Evolutionary conservation across 2,888 invertebrate species (phyloP).

Genomic region (Lasioglossum villosulum): DNA sequence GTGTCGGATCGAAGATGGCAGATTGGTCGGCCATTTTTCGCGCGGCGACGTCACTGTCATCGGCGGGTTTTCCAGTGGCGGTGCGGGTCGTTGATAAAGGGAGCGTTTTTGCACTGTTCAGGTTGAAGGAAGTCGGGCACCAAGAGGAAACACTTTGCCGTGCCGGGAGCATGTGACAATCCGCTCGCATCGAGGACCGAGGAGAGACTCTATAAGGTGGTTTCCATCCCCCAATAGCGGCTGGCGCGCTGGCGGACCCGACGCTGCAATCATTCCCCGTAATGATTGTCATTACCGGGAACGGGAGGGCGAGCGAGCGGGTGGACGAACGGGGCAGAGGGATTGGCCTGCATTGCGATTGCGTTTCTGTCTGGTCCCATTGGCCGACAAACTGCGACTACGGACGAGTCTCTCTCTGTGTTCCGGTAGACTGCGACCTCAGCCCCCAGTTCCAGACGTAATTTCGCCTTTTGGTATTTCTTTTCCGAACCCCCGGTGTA

Average conservation of each 20-base stretch:
- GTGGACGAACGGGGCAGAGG: conserved; percentile 75
- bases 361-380: conserved; percentile 80
- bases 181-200: conserved; percentile 82
- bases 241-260: conserved; percentile 78
- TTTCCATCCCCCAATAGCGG: conserved; percentile 82
- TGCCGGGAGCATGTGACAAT: conserved; percentile 78
- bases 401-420: conserved; percentile 61
- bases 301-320: conserved; percentile 76
- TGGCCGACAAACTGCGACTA: conserved; percentile 78
- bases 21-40: conserved; percentile 18
- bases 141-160: conserved; percentile 66
- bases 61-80: background rate
- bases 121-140: conserved; percentile 42
- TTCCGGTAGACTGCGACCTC: conserved; percentile 62
- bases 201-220: conserved; percentile 82
- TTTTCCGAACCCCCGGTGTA: conserved; percentile 16
- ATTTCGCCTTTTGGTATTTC: conserved; percentile 53
- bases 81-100: background rate
- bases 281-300: conserved; percentile 84
- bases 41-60: background rate
- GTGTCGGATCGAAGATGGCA: background rate
- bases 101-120: conserved; percentile 14
- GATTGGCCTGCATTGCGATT: conserved; percentile 81
- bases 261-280: conserved; percentile 83
- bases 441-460: conserved; percentile 57